These are phyloP conservation scores for Distichodus sexfasciatus DNA, from an alignment of 2,797 vertebrate species.

Conservation along the genomic window DNA sequence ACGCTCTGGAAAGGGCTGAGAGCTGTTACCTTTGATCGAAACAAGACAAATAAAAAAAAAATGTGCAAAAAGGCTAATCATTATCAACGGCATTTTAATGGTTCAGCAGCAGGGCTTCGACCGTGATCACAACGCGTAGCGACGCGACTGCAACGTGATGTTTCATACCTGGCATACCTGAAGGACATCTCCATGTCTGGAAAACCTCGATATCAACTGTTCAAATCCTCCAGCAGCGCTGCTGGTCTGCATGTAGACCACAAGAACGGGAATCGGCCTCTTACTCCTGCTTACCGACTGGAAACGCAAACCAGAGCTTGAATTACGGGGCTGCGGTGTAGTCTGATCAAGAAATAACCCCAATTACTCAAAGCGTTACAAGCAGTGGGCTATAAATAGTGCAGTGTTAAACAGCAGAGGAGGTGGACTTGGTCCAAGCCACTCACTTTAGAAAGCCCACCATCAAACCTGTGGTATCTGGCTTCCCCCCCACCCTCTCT, in stretches of 20 bases:
- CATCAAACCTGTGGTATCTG: slow-evolving; percentile 37
- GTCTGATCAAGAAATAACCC: slow-evolving; percentile 48
- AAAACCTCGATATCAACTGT: no score
- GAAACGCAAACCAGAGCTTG: slow-evolving; percentile 33
- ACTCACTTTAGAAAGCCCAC: slow-evolving; percentile 32
- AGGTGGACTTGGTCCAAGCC: slow-evolving; percentile 35
- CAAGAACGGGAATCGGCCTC: slow-evolving; percentile 18
- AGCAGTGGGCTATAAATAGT: slow-evolving; percentile 43
- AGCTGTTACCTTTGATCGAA: no score
- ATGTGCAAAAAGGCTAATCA: no score
- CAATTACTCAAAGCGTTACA: slow-evolving; percentile 35
- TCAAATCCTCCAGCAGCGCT: no score
- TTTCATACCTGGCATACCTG: no score
- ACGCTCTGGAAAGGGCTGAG: no score
- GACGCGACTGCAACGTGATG: no score
- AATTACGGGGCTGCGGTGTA: slow-evolving; percentile 36
- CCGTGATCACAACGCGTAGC: no score
- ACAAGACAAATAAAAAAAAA: no score
- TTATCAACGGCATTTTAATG: no score
- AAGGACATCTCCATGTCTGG: no score
- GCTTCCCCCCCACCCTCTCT: not conserved
- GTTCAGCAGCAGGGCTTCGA: no score
- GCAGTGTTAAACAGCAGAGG: slow-evolving; percentile 30
- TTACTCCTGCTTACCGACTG: not conserved
- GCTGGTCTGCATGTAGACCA: not conserved